phyloP scores from a whole-genome alignment of 2,113 vertebrate species.

The Pangasianodon hypophthalmus region DNA sequence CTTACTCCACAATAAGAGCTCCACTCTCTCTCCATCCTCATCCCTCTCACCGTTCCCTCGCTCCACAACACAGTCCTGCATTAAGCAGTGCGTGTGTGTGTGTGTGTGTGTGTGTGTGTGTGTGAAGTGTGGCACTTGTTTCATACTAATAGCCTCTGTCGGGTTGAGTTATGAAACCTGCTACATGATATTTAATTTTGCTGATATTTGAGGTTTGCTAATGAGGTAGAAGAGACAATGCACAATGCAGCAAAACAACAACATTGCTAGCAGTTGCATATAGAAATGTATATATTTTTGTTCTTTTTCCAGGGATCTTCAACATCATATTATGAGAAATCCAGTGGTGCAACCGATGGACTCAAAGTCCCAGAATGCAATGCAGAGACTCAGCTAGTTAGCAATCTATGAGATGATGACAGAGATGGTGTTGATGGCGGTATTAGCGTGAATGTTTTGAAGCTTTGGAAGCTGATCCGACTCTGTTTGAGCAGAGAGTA shows the following conservation, averaged over 20 bases:
- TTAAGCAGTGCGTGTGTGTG: slow-evolving; percentile 1
- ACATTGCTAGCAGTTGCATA: background rate
- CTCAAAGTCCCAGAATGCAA: background rate
- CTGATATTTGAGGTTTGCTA: slow-evolving; percentile 17
- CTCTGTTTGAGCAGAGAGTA: background rate
- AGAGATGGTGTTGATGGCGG: no score
- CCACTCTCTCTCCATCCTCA: background rate
- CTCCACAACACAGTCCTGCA: background rate
- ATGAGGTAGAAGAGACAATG: background rate
- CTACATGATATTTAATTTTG: background rate
- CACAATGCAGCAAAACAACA: background rate
- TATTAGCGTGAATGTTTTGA: background rate
- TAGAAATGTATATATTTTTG: background rate
- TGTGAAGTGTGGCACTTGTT: background rate
- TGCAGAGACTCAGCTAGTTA: background rate
- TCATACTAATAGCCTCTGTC: background rate
- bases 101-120: background rate
- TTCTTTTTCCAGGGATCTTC: background rate
- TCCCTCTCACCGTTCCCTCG: background rate
- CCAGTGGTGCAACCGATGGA: background rate
- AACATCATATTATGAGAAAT: background rate
- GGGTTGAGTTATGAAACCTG: slow-evolving; percentile 3
- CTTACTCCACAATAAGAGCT: slow-evolving; percentile 2
- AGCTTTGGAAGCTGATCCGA: background rate
- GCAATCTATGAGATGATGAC: background rate